phyloP scores from a whole-genome alignment of 2,113 vertebrate species.

The Xyliphius kryptos region DNA sequence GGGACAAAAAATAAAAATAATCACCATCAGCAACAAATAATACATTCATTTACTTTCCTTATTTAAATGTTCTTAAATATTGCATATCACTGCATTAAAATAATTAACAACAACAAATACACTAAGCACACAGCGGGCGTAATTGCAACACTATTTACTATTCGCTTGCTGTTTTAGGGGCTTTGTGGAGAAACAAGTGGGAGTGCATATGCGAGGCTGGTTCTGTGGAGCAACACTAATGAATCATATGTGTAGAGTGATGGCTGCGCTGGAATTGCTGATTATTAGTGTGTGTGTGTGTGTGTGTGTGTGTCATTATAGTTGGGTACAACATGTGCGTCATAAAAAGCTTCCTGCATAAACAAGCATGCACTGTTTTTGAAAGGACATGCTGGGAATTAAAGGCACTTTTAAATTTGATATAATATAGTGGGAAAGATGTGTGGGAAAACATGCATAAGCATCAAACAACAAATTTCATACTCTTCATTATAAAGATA shows the following conservation, averaged over 20 bases:
- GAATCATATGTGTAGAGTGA: conserved; percentile 20
- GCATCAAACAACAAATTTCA: too few relatives aligned
- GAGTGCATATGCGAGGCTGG: neutral
- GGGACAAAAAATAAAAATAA: conserved; percentile 6
- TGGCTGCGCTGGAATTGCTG: too few relatives aligned
- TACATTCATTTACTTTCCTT: too few relatives aligned
- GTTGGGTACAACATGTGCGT: conserved; percentile 10
- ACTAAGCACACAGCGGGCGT: too few relatives aligned
- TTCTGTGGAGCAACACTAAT: neutral
- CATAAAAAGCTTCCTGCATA: neutral
- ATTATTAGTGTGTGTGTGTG: neutral
- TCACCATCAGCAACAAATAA: too few relatives aligned
- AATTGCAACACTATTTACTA: too few relatives aligned
- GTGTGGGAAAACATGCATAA: too few relatives aligned
- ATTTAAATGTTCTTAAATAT: too few relatives aligned
- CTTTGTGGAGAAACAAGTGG: neutral
- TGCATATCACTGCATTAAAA: too few relatives aligned
- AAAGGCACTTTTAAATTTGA: neutral
- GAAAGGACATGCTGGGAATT: neutral
- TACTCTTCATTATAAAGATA: too few relatives aligned
- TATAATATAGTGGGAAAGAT: too few relatives aligned
- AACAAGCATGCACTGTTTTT: neutral
- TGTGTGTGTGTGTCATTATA: neutral
- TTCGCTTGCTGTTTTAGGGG: neutral
- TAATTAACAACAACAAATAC: too few relatives aligned